phyloP scores from a whole-genome alignment of 2,888 invertebrate species.

The Erebia palarica region DNA sequence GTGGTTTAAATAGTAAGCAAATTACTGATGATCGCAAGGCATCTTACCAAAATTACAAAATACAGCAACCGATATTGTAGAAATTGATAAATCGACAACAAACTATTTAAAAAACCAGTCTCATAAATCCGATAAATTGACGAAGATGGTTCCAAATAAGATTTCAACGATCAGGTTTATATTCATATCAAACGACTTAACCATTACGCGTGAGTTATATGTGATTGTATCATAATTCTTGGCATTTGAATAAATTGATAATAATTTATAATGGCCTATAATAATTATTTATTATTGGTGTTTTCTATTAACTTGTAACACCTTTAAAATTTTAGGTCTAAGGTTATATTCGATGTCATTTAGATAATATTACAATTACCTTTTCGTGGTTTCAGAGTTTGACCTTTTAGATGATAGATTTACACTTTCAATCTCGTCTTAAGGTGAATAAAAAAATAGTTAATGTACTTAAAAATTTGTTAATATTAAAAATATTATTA shows the following conservation, averaged over 20 bases:
- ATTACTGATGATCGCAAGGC: not conserved
- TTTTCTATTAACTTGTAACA: slow-evolving; percentile 20
- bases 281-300: slow-evolving; percentile 16
- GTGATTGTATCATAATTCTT: slow-evolving; percentile 14
- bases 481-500: not conserved
- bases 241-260: slow-evolving; percentile 20
- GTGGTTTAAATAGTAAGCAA: too few species aligned
- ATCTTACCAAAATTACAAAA: not conserved
- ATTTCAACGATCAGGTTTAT: slow-evolving; percentile 21
- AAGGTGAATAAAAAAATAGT: not conserved
- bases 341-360: slow-evolving; percentile 5
- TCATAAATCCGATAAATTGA: not conserved
- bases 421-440: not conserved
- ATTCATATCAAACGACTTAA: slow-evolving; percentile 21
- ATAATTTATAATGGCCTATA: slow-evolving; percentile 13
- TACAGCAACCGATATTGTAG: not conserved
- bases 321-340: slow-evolving; percentile 2
- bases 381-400: not conserved
- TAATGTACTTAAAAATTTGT: not conserved
- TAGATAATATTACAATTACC: not conserved
- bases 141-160: slow-evolving; percentile 1
- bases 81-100: slow-evolving; percentile 5
- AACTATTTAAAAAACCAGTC: not conserved
- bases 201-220: slow-evolving; percentile 12
- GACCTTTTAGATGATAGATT: not conserved